phyloP scores from a whole-genome alignment of 2,888 invertebrate species.

The Rotaria sp. region DNA sequence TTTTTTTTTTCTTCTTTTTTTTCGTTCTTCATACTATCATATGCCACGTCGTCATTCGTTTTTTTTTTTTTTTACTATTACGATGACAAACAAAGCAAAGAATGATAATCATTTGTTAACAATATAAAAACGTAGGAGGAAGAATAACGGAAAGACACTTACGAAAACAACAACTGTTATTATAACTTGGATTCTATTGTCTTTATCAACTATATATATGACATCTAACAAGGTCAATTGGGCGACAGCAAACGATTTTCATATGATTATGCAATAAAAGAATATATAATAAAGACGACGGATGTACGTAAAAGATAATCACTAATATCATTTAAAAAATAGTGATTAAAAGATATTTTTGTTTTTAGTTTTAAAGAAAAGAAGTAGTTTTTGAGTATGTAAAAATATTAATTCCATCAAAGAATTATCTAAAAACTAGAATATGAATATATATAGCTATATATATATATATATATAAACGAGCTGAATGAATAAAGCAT shows the following conservation, averaged over 20 bases:
- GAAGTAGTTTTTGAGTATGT: background rate
- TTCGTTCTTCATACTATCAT: background rate
- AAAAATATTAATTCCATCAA: background rate
- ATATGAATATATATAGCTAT: background rate
- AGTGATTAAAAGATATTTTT: background rate
- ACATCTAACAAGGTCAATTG: background rate
- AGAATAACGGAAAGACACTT: background rate
- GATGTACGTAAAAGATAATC: background rate
- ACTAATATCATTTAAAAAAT: background rate
- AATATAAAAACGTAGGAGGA: background rate
- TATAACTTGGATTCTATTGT: background rate
- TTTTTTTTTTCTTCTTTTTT: background rate
- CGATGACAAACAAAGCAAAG: background rate
- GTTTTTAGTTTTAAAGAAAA: background rate
- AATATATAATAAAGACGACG: background rate
- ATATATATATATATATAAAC: background rate
- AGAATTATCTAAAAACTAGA: conserved; percentile 18
- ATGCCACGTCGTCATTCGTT: conserved; percentile 12
- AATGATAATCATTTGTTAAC: conserved; percentile 19
- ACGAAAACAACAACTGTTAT: background rate
- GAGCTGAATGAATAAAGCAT: background rate
- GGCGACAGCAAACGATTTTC: background rate
- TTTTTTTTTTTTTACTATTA: background rate
- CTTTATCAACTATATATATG: background rate
- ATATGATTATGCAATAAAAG: background rate